phyloP scores from a whole-genome alignment of 2,888 invertebrate genomes.

The Diadegma fenestrale region DNA sequence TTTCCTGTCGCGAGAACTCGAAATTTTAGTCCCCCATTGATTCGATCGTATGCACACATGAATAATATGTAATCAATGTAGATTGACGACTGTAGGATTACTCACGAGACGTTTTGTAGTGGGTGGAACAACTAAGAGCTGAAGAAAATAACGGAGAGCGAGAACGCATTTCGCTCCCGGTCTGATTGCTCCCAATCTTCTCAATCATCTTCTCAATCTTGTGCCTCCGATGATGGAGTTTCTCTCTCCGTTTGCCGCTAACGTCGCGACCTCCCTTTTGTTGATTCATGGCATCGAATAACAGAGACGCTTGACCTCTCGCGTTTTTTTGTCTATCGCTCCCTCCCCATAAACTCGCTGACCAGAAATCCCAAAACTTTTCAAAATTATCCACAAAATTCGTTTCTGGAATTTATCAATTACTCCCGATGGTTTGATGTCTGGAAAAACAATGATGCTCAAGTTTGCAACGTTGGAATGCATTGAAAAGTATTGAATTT shows the following conservation, averaged over 20 bases:
- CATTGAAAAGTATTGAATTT: too few species aligned
- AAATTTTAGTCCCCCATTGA: neutral
- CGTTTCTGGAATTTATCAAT: neutral
- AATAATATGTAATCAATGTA: conserved; percentile 45
- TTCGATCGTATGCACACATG: neutral
- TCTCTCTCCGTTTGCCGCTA: conserved; percentile 25
- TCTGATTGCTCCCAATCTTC: conserved; percentile 75
- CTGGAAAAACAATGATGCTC: too few species aligned
- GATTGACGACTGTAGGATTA: neutral
- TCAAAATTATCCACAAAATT: neutral
- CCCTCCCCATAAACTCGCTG: neutral
- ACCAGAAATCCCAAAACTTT: neutral
- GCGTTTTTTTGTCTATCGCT: conserved; percentile 17
- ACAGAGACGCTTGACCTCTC: conserved; percentile 63
- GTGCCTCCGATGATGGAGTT: conserved; percentile 27
- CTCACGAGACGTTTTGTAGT: conserved; percentile 37
- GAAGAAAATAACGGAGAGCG: conserved; percentile 52
- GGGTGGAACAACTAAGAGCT: conserved; percentile 34
- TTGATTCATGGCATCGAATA: conserved; percentile 54
- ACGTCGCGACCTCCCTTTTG: conserved; percentile 30
- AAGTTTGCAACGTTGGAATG: too few species aligned
- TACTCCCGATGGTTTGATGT: too few species aligned
- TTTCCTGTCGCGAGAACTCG: neutral
- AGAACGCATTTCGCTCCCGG: conserved; percentile 74
- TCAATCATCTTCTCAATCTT: conserved; percentile 71